Evolutionary conservation across 2,888 invertebrate species (phyloP), one percentile per base, ranked within the genome.

Genomic region (Chrysina gloriosa): DNA sequence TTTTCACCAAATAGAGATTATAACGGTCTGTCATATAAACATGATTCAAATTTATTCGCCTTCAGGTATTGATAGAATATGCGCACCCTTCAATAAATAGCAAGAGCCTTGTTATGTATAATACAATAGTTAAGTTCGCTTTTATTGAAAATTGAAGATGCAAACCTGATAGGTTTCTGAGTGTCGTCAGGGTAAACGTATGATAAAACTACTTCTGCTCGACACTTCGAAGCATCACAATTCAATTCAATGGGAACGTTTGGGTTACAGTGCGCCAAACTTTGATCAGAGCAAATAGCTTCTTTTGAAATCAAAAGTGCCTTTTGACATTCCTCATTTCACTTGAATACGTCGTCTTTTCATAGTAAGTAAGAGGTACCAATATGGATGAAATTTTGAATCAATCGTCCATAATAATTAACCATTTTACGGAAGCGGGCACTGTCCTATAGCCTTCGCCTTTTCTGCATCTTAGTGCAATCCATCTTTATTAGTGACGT

Each of bases 1-100:
- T 75, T 69, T 50, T 74, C 77, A 0, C 75, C 76, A 63, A 78
- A 77, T 3, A 77, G 25, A 0, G 75, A 73, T 50, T 74, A 65
- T 11, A 80, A 70, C 1, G 79, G 79, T 63, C 78, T 79, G 56
- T 79, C 78, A 68, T 81, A 79, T 0, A 77, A 74, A 4, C 63
- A 50, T 3, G 80, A 61, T 1, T 69, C 71, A 72, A 80, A 80
- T 16, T 74, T 65, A n/a, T 71, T 74, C 2, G 77, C 78, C 19
- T 72, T 45, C 36, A 81, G 69, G 73, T 79, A 80, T 45, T 79
- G 77, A 66, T 77, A 73, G n/a, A n/a, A 45, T 14, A 5, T 45
- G 3, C 23, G 11, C 14, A 11, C 39, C 14, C 14, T 47, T 9
- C 27, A 19, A 34, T 29, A 29, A 29, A 29, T 29, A 29, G 29